These are phyloP conservation scores for Drosophila leontia DNA, from an alignment of 1,140 invertebrate genomes.

Conservation along the genomic window DNA sequence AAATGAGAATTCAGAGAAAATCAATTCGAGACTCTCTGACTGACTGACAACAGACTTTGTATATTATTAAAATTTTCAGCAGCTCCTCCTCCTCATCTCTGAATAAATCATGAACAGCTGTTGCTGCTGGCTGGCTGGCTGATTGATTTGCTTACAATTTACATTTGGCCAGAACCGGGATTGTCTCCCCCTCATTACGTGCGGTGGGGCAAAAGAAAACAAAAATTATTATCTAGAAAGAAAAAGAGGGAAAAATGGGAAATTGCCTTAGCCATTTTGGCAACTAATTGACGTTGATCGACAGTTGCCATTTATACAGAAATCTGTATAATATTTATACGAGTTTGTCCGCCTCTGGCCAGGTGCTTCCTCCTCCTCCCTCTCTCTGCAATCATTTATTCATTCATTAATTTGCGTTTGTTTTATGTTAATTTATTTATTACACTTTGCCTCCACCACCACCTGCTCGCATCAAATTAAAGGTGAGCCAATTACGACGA, in stretches of 20 bases:
- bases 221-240: slow-evolving; percentile 7
- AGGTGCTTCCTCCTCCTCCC: background rate
- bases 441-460: slow-evolving; percentile 55
- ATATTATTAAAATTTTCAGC: slow-evolving; percentile 56
- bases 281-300: slow-evolving; percentile 78
- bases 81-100: background rate
- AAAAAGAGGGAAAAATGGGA: slow-evolving; percentile 12
- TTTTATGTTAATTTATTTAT: slow-evolving; percentile 84
- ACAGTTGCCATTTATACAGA: slow-evolving; percentile 72
- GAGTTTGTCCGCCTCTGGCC: slow-evolving; percentile 6
- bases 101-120: slow-evolving; percentile 57
- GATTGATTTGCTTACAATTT: slow-evolving; percentile 64
- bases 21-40: slow-evolving; percentile 50
- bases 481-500: slow-evolving; percentile 75
- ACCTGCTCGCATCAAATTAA: slow-evolving; percentile 25
- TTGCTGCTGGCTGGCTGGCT: slow-evolving; percentile 48
- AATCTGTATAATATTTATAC: slow-evolving; percentile 69
- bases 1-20: slow-evolving; percentile 59
- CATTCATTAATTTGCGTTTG: slow-evolving; percentile 82
- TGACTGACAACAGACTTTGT: slow-evolving; percentile 47
- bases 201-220: background rate
- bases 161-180: slow-evolving; percentile 46
- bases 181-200: slow-evolving; percentile 29
- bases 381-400: slow-evolving; percentile 69
- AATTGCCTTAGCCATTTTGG: slow-evolving; percentile 58